phyloP scores from a whole-genome alignment of 2,797 vertebrate genomes.

The Heterohyrax brucei region DNA sequence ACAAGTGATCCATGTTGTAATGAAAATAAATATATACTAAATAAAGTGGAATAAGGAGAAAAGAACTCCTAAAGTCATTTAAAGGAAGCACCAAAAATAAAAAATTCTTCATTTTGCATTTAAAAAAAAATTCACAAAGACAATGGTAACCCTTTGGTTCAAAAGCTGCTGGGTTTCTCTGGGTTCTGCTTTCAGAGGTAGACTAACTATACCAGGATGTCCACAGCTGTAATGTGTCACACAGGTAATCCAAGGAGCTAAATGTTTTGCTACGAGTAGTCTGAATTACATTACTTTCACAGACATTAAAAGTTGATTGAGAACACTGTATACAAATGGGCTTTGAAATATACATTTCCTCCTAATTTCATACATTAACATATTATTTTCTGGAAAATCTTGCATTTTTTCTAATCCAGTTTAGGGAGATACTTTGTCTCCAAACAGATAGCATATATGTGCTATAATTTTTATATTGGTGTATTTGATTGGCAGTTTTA shows the following conservation, averaged over 20 bases:
- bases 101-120: no score
- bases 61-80: neutral
- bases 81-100: neutral
- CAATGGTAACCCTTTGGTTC: neutral
- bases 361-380: conserved; percentile 7
- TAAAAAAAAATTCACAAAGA: neutral
- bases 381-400: neutral
- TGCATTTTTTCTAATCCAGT: conserved; percentile 20
- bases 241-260: neutral
- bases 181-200: neutral
- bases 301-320: neutral
- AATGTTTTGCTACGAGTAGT: neutral
- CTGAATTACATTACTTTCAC: neutral
- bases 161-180: neutral
- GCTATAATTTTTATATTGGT: neutral
- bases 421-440: neutral
- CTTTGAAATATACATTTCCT: neutral
- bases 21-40: conserved; percentile 37
- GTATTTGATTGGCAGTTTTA: neutral
- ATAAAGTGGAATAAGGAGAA: neutral
- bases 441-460: neutral
- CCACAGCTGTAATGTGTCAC: neutral
- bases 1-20: neutral
- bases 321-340: neutral
- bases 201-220: neutral